These are phyloP conservation scores for Pteronotus mesoamericanus DNA, from an alignment of 2,797 vertebrate genomes.

Conservation along the genomic window DNA sequence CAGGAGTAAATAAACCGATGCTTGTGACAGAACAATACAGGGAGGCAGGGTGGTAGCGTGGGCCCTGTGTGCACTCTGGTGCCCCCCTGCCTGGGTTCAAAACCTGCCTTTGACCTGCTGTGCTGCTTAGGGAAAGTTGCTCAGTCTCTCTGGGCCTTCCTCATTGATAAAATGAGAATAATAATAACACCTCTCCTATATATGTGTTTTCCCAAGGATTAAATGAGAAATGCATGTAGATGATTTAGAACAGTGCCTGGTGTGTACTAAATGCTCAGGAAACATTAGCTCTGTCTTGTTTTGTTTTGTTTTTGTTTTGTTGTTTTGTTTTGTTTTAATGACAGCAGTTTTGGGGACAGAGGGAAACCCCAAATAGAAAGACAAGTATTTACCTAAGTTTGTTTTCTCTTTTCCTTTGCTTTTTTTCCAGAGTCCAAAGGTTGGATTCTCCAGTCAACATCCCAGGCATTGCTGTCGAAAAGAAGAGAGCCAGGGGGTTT, in stretches of 20 bases:
- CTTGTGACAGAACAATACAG: rapidly evolving
- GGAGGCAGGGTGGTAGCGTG: neutral
- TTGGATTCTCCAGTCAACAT: neutral
- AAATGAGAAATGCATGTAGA: neutral
- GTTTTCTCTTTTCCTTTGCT: neutral
- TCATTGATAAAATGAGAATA: neutral
- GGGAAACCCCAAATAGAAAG: neutral
- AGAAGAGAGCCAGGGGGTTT: neutral
- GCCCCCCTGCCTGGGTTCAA: neutral
- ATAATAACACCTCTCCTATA: neutral
- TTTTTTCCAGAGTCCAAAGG: neutral
- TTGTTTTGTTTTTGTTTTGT: no score
- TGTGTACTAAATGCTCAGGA: neutral
- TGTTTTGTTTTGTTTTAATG: no score
- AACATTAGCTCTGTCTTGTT: neutral
- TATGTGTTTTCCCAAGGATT: neutral
- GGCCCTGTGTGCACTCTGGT: neutral
- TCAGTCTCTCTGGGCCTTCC: neutral
- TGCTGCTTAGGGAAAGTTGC: neutral
- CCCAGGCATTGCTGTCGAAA: neutral
- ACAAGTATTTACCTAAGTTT: neutral
- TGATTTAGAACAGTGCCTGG: neutral
- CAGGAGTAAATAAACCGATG: neutral
- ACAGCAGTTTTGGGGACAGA: neutral
- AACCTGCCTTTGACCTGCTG: neutral